A percentile compares a stretch with the other conserved stretches of the same genome.
Evolutionary conservation across 2,113 vertebrate species (phyloP).

Genomic region (Corythornis cristatus): DNA sequence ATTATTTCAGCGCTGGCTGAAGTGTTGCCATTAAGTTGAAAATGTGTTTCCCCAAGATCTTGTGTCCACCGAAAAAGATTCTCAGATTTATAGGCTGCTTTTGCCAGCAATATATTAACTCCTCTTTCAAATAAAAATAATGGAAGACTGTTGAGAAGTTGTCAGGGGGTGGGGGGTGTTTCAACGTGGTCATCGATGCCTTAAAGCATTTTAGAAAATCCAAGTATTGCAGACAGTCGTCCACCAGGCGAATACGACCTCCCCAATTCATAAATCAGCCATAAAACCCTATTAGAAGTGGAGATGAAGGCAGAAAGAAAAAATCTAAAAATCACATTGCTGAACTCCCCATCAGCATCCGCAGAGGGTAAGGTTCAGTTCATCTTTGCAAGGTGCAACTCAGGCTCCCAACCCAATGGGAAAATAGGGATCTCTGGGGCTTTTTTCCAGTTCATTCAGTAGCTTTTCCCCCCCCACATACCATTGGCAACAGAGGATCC

Average conservation of each 20-base stretch:
- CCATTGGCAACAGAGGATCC: neutral
- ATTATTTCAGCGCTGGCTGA: neutral
- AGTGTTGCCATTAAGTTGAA: neutral
- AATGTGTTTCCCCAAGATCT: neutral
- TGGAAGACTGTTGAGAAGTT: neutral
- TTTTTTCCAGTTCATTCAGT: neutral
- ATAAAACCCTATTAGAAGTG: neutral
- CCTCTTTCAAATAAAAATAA: neutral
- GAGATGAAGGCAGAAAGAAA: neutral
- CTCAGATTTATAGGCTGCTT: neutral
- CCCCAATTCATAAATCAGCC: neutral
- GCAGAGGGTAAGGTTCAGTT: neutral
- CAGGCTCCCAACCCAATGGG: neutral
- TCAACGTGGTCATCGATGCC: neutral
- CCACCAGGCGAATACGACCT: neutral
- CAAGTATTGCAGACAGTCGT: neutral
- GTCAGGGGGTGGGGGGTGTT: neutral
- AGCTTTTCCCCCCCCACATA: neutral
- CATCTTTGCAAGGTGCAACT: neutral
- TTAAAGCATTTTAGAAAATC: neutral
- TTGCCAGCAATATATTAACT: neutral
- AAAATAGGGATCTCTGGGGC: neutral
- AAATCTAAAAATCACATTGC: neutral
- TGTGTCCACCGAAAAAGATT: neutral
- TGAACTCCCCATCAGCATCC: rapidly evolving